A percentile compares a stretch with the other conserved stretches of the same genome.
Conservation (phyloP, 2,797 vertebrate species). For the Tokudaia tokunoshimensis region DNA sequence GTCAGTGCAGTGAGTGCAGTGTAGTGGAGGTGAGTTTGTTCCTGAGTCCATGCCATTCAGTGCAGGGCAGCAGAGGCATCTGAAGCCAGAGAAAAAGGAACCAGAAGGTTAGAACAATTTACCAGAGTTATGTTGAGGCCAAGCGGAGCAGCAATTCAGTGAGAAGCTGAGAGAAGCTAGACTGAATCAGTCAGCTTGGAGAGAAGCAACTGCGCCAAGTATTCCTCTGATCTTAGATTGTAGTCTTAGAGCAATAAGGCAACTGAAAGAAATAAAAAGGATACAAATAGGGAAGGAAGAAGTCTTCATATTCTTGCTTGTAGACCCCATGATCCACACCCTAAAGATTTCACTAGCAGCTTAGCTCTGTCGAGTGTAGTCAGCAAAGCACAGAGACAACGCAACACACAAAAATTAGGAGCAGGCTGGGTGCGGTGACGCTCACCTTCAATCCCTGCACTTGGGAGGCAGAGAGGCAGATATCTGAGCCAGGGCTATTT, state of each 20-base stretch:
- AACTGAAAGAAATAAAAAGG: not conserved
- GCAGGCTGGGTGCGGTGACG: not conserved
- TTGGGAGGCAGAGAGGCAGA: not conserved
- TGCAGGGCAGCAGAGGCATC: not conserved
- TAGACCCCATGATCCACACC: not conserved
- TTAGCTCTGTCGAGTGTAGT: not conserved
- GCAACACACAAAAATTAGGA: not conserved
- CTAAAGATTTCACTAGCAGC: not conserved
- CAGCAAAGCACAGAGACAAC: not conserved
- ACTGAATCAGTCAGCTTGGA: not conserved
- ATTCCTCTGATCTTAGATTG: no score
- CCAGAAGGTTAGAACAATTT: not conserved
- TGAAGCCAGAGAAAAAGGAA: not conserved
- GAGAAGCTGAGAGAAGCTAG: not conserved
- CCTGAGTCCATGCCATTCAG: not conserved
- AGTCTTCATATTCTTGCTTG: not conserved
- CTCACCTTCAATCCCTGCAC: not conserved
- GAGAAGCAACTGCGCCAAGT: not conserved
- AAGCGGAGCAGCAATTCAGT: not conserved
- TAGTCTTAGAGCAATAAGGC: not conserved
- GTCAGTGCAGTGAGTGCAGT: not conserved
- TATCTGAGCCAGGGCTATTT: not conserved
- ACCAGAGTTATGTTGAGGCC: not conserved
- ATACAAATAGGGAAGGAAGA: not conserved
- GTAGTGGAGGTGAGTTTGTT: not conserved